Evolutionary conservation across 2,888 invertebrate species (phyloP), one percentile per base, ranked within the genome.

Genomic region (Eupelmus urozonus): DNA sequence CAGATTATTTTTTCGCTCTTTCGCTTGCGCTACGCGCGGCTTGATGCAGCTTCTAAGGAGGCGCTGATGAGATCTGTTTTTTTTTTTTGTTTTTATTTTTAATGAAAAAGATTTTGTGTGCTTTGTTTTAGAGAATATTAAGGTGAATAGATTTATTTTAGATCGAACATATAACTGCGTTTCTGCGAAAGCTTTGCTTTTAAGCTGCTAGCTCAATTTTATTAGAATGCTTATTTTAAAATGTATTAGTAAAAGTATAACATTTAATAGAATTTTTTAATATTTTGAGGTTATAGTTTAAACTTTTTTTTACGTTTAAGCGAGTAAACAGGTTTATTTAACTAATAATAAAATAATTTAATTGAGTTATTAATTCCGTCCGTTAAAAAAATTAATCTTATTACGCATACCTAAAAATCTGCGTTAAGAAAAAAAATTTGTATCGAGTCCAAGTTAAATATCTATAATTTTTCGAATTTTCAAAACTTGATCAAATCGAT

Each of bases 171-270:
- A 65, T 16, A 23, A 13, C n/a, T 62, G 62, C 20, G 25, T n/a
- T 66, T n/a, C 51, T 18, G 66, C 66, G 11, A 18, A 66, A 66
- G 66, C 66, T 20, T 51, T 34, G 51, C 51, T 25, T 18, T n/a
- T 5, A 51, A 65, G 65, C 65, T 53, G n/a, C n/a, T 18, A 60
- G 45, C 45, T 45, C 2, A 45, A 7, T 45, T 45, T 7, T 2
- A 45, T 45, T 45, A 45, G 16, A 45, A 13, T 13, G 45, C 45
- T 45, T 13, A 45, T 45, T 7, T 45, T 45, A 45, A 13, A 45
- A 4, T 16, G 2, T 16, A 45, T 45, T 45, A 45, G 45, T 45
- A 45, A 45, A 45, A 45, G 16, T 7, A 16, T 45, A 13, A 16
- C 34, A 45, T 45, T 45, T 45, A 16, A 34, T 34, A 34, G 3